phyloP scores from a whole-genome alignment of 2,113 vertebrate species.

The Isurus oxyrinchus region DNA sequence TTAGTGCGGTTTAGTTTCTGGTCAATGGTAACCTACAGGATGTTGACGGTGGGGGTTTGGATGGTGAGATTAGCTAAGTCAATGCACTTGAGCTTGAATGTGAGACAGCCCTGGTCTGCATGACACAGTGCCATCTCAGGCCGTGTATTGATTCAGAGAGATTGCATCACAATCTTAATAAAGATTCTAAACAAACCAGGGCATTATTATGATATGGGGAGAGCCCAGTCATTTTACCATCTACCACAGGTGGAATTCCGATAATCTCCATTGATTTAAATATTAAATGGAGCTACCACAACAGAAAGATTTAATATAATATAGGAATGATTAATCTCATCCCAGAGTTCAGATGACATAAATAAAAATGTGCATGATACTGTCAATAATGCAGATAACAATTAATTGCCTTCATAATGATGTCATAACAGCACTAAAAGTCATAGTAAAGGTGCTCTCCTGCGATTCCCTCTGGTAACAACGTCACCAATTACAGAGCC shows the following conservation, averaged over 20 bases:
- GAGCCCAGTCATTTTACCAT: not conserved
- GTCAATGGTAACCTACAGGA: too few relatives aligned
- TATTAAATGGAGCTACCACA: not conserved
- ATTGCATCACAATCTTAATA: not conserved
- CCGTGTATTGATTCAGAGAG: not conserved
- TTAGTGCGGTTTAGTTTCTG: too few relatives aligned
- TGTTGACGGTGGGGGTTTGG: too few relatives aligned
- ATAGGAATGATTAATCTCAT: not conserved
- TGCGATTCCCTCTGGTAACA: not conserved
- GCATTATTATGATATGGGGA: not conserved
- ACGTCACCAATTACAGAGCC: not conserved
- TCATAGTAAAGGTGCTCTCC: not conserved
- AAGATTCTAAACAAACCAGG: not conserved
- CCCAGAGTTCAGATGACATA: not conserved
- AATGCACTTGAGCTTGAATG: not conserved
- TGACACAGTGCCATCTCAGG: not conserved
- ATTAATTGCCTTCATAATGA: not conserved
- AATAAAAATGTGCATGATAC: not conserved
- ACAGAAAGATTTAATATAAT: not conserved
- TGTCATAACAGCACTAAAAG: not conserved
- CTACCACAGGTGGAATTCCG: not conserved
- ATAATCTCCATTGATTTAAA: not conserved
- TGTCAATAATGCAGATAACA: not conserved
- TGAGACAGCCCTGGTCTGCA: not conserved
- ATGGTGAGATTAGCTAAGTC: not conserved